phyloP scores from a whole-genome alignment of 2,888 invertebrate species.

The Torymus aiolomorphi region DNA sequence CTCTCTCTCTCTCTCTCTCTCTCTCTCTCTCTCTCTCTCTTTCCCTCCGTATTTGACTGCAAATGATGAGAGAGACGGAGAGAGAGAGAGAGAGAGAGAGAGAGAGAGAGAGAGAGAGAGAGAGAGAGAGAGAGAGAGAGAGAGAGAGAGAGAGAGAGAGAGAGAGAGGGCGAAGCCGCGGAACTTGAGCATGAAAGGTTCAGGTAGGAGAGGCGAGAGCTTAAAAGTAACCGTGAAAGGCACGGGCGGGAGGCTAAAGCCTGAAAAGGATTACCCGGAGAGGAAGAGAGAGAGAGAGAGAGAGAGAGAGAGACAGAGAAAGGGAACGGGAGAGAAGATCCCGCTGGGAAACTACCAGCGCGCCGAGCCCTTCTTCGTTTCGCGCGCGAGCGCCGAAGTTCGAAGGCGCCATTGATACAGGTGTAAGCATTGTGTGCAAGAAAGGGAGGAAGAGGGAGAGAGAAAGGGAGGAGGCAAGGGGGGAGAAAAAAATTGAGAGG shows the following conservation, averaged over 20 bases:
- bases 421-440: conserved; percentile 6
- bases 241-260: conserved; percentile 51
- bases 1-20: background rate
- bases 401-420: conserved; percentile 20
- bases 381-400: background rate
- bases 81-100: conserved; percentile 6
- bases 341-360: background rate
- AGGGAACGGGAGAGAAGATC: background rate
- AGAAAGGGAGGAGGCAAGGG: no score
- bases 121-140: conserved; percentile 9
- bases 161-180: conserved; percentile 1
- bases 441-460: no score
- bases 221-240: conserved; percentile 36
- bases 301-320: background rate
- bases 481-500: no score
- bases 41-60: conserved; percentile 20
- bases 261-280: conserved; percentile 54
- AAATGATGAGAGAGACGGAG: conserved; percentile 35
- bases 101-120: background rate
- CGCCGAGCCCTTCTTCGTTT: conserved; percentile 18
- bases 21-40: no score
- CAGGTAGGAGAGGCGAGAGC: conserved; percentile 13
- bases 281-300: background rate
- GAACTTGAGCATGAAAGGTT: no score
- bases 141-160: conserved; percentile 20